These are phyloP conservation scores for Bombyx huttoni DNA, from an alignment of 2,888 invertebrate genomes.

Conservation along the genomic window DNA sequence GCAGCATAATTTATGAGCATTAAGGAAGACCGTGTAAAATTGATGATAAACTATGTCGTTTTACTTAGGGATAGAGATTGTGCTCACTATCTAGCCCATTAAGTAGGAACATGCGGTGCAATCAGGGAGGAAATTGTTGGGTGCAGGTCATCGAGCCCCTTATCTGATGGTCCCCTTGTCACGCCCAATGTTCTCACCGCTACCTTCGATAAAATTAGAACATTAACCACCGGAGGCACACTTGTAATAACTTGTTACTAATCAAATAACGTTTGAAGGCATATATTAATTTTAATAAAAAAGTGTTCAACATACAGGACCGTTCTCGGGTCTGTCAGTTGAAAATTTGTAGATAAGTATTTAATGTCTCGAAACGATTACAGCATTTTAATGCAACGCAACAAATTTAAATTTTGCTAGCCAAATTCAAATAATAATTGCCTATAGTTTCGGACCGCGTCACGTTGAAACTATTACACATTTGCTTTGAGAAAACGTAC, in stretches of 20 bases:
- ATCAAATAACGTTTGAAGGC: not conserved
- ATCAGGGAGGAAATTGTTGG: slow-evolving; percentile 8
- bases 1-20: not conserved
- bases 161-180: slow-evolving; percentile 28
- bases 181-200: slow-evolving; percentile 6
- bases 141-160: slow-evolving; percentile 14
- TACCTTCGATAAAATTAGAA: slow-evolving; percentile 14
- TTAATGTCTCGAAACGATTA: too few species aligned
- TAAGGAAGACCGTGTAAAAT: not conserved
- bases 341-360: too few species aligned
- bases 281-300: too few species aligned
- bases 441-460: too few species aligned
- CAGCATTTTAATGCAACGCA: too few species aligned
- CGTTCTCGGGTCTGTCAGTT: too few species aligned
- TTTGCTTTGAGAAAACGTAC: too few species aligned
- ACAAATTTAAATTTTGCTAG: too few species aligned
- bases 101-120: slow-evolving; percentile 7
- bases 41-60: not conserved
- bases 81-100: slow-evolving; percentile 1
- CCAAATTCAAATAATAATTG: too few species aligned
- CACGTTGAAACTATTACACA: too few species aligned
- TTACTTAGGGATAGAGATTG: not conserved
- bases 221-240: slow-evolving; percentile 7
- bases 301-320: too few species aligned
- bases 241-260: too few species aligned